phyloP scores from a whole-genome alignment of 2,113 vertebrate species.

The Labeo rohita region DNA sequence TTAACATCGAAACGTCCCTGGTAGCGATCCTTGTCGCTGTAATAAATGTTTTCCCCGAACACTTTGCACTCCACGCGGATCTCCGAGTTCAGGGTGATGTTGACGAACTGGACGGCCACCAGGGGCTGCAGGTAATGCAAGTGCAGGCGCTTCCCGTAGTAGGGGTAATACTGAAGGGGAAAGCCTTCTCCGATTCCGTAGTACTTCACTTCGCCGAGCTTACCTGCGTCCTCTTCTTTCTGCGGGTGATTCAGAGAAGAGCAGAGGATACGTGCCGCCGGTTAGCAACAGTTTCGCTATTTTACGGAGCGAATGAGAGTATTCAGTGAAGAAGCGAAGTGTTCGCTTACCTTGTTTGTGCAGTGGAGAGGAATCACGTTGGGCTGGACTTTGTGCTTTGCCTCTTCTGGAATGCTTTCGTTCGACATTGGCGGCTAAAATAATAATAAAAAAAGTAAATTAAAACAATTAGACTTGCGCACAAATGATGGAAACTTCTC shows the following conservation, averaged over 20 bases:
- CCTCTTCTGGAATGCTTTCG: constrained; percentile 75
- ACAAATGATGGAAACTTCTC: neutral
- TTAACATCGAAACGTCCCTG: constrained; percentile 98
- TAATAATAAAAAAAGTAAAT: too few species aligned
- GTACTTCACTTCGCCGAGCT: constrained; percentile 83
- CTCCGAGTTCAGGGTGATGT: constrained; percentile 80
- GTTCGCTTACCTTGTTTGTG: constrained; percentile 81
- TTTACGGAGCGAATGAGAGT: neutral
- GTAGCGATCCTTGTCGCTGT: constrained; percentile 96
- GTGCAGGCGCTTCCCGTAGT: constrained; percentile 91
- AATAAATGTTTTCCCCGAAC: constrained; percentile 87
- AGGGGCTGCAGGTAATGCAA: constrained; percentile 90
- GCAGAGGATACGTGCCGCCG: neutral
- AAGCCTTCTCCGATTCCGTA: constrained; percentile 85
- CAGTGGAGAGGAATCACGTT: constrained; percentile 86
- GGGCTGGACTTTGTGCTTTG: constrained; percentile 75
- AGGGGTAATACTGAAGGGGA: constrained; percentile 95
- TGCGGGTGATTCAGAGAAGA: constrained; percentile 59
- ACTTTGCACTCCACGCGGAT: constrained; percentile 92
- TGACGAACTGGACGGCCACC: constrained; percentile 91
- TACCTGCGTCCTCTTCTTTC: constrained; percentile 86
- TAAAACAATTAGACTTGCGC: too few species aligned
- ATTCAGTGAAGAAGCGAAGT: neutral
- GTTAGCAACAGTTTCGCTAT: neutral
- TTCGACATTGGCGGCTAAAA: constrained; percentile 81